Evolutionary conservation across 1,140 invertebrate species (phyloP), one percentile per base, ranked within the genome.

Genomic region (Drosophila subobscura): DNA sequence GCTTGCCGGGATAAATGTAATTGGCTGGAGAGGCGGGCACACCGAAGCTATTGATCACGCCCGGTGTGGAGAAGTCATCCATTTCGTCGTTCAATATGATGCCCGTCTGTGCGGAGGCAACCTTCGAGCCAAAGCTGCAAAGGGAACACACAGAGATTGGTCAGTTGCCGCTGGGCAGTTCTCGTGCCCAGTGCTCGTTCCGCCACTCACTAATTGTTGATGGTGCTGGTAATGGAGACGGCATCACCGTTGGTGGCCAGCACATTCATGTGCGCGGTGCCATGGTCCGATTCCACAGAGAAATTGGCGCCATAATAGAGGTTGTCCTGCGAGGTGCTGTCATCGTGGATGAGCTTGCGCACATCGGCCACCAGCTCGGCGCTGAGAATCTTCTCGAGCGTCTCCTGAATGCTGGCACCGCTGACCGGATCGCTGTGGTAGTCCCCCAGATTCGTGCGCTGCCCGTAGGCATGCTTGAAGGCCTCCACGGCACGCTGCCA

Each of bases 31-130:
- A 96, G 0, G 96, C 95, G 8, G 96, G 95, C 20, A 99, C 73
- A 0, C 95, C 95, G 86, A 96, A 98, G 71, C 94, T 94, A 92
- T 97, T 99, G 7, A 93, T 92, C 66, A 95, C 93, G 4, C 95
- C 95, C 0, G 97, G 96, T 1, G 95, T 94, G 0, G 97, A 97
- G 92, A 99, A 99, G 90, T 99, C 98, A 90, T 99, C 97, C 98
- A 99, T 99, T 60, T 96, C 95, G 91, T 97, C 96, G 92, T 99
- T 99, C 81, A 98, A 94, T 12, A 99, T 93, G 46, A 99, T 97
- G 41, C 98, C 98, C 0, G 98, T 99, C 53, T 93, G 94, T 27
- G 93, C 90, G 0, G 96, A 97, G 4, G 94, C 93, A 46, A 96
- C 92, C 41, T 95, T 95, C 41, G 95, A 94, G 22, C 97, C 97